These are phyloP conservation scores for Amazona vittata DNA, from an alignment of 2,113 vertebrate species.

Conservation along the genomic window DNA sequence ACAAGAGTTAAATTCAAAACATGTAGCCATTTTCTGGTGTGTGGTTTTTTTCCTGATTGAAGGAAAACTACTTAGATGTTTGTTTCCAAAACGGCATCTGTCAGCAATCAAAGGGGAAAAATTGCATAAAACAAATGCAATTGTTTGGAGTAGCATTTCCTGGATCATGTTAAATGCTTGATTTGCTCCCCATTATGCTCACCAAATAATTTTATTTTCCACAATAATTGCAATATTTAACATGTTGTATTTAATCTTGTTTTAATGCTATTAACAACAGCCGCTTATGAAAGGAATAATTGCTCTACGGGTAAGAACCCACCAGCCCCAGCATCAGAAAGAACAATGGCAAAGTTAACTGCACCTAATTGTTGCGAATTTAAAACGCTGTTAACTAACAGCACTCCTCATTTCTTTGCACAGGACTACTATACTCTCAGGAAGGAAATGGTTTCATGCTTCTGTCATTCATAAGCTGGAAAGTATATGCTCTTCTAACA, in stretches of 20 bases:
- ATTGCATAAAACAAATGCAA: slow-evolving; percentile 87
- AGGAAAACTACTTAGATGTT: slow-evolving; percentile 84
- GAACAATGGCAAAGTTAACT: slow-evolving; percentile 74
- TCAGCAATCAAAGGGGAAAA: slow-evolving; percentile 86
- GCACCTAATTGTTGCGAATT: slow-evolving; percentile 72
- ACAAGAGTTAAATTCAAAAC: slow-evolving; percentile 83
- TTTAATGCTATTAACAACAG: slow-evolving; percentile 82
- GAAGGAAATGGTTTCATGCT: slow-evolving; percentile 59
- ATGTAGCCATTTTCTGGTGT: slow-evolving; percentile 77
- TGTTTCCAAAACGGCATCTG: slow-evolving; percentile 91
- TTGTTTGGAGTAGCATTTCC: slow-evolving; percentile 88
- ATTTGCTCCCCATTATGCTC: slow-evolving; percentile 85
- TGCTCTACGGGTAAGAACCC: slow-evolving; percentile 60
- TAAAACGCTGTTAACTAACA: slow-evolving; percentile 68
- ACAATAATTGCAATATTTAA: slow-evolving; percentile 86
- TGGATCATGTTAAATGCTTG: slow-evolving; percentile 87
- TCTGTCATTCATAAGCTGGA: slow-evolving; percentile 62
- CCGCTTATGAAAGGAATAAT: slow-evolving; percentile 75
- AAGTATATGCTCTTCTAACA: slow-evolving; percentile 21
- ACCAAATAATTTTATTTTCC: slow-evolving; percentile 87
- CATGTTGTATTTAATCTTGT: slow-evolving; percentile 84
- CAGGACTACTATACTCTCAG: slow-evolving; percentile 37
- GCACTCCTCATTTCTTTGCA: slow-evolving; percentile 62
- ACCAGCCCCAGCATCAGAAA: slow-evolving; percentile 62
- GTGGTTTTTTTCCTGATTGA: slow-evolving; percentile 76